Base-by-base conservation (phyloP, 1,140 invertebrate genomes). In the Cepaea nemoralis region DNA sequence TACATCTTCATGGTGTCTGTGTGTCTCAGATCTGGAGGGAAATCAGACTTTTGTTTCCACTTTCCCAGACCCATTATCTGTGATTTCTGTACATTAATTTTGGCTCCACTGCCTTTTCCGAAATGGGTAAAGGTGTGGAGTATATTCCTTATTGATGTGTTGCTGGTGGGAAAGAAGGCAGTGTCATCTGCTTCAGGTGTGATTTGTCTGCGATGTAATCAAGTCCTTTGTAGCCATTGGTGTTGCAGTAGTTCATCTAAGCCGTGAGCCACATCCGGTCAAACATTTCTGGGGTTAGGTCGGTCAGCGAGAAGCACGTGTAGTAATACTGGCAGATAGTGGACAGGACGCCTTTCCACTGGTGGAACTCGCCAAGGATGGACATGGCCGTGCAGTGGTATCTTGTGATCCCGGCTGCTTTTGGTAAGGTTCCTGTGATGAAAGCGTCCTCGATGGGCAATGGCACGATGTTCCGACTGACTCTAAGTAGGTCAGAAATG, bases 361-460 rank as follows among this genome's bases (percentile, higher is more conserved):
- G 6, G 1, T 16, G n/a, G 1, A 74, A 8, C 31, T 74, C 71
- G 1, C 6, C 71, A 5, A 74, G 24, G 24, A 74, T 33, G 0
- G 71, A 42, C 71, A 74, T 74, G 22, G 71, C 83, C 3, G 78
- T 42, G 0, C 84, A 55, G 45, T 83, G 74, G 16, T 76, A 42
- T 0, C 79, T 84, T 48, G 71, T 45, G 0, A 87, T 82, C 22
- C 83, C 84, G 1, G 87, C 79, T 0, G 84, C 74, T 59, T 87
- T 85, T 2, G 89, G 85, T 19, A 92, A 77, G 24, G 92, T 87
- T 5, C 92, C 92, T 2, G 91, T 92, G 16, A 92, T 88, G 84
- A 88, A 92, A 5, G 89, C 90, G 73, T 93, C 92, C 76, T 93
- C 92, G 79, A 92, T 86, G 8, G 82, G 78, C 3, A 90, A 83